Conservation (phyloP, 2,797 vertebrate species). For the Pangasius krempfi region DNA sequence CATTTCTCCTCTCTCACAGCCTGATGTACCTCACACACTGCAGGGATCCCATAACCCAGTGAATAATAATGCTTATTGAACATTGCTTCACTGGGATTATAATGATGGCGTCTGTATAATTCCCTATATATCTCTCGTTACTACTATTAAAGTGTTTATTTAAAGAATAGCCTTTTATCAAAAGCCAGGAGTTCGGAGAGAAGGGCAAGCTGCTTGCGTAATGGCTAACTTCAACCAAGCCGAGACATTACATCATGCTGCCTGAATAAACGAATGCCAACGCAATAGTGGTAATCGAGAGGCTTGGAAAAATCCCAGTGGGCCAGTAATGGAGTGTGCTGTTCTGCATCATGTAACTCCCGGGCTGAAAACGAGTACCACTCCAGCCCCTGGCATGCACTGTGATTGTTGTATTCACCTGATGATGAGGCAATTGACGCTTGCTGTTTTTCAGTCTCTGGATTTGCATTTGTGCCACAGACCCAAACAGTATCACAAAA, state of each 20-base stretch:
- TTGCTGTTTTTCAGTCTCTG: no score
- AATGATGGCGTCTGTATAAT: background rate
- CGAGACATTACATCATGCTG: constrained; percentile 21
- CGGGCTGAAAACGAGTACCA: background rate
- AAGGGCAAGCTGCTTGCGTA: background rate
- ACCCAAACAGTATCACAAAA: background rate
- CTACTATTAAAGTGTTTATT: background rate
- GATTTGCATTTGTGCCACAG: background rate
- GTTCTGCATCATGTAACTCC: constrained; percentile 20
- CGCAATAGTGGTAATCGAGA: constrained; percentile 20
- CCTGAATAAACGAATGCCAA: constrained; percentile 31
- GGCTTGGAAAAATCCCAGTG: constrained; percentile 25
- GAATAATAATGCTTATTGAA: background rate
- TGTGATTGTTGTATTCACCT: background rate
- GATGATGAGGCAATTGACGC: background rate
- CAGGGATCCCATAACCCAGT: background rate
- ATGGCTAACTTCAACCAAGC: constrained; percentile 5
- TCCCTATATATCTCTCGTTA: background rate
- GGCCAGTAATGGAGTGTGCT: constrained; percentile 25
- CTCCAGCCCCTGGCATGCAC: background rate
- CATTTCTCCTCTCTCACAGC: background rate
- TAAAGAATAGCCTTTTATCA: background rate
- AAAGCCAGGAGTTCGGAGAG: background rate
- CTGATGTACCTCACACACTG: background rate
- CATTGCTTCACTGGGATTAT: background rate